phyloP scores from a whole-genome alignment of 2,113 vertebrate species.

The Corythoichthys haematopterus region DNA sequence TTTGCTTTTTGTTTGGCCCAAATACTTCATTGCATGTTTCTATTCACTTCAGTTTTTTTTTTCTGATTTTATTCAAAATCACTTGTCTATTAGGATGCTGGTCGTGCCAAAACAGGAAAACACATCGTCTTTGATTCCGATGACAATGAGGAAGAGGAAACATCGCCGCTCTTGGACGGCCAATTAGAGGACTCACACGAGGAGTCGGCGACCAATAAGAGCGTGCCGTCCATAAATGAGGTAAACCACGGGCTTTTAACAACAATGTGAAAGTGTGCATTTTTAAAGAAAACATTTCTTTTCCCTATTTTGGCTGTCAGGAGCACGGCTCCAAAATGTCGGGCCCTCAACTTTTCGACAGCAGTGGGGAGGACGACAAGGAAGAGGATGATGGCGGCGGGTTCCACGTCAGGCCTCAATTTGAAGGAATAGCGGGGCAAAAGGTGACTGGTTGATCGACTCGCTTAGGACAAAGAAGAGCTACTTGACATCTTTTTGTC shows the following conservation, averaged over 20 bases:
- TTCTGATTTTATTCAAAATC: no score
- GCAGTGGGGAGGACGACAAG: constrained; percentile 70
- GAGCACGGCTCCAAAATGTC: constrained; percentile 27
- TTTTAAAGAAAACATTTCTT: not conserved
- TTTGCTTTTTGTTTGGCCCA: not conserved
- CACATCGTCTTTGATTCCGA: constrained; percentile 85
- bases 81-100: constrained; percentile 68
- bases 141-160: constrained; percentile 62
- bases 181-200: constrained; percentile 38
- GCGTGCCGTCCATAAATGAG: constrained; percentile 11
- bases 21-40: no score
- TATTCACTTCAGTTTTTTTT: no score
- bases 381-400: constrained; percentile 63
- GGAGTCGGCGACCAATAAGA: constrained; percentile 19
- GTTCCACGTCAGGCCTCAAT: constrained; percentile 88
- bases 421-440: constrained; percentile 88
- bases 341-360: constrained; percentile 76
- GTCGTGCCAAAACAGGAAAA: constrained; percentile 65
- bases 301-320: not conserved
- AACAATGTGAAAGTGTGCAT: no score
- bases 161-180: constrained; percentile 38
- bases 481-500: not conserved
- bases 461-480: no score
- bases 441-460: constrained; percentile 73
- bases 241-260: constrained; percentile 17